These are phyloP conservation scores for Nothoprocta pentlandii DNA, from an alignment of 2,113 vertebrate species.

Conservation along the genomic window DNA sequence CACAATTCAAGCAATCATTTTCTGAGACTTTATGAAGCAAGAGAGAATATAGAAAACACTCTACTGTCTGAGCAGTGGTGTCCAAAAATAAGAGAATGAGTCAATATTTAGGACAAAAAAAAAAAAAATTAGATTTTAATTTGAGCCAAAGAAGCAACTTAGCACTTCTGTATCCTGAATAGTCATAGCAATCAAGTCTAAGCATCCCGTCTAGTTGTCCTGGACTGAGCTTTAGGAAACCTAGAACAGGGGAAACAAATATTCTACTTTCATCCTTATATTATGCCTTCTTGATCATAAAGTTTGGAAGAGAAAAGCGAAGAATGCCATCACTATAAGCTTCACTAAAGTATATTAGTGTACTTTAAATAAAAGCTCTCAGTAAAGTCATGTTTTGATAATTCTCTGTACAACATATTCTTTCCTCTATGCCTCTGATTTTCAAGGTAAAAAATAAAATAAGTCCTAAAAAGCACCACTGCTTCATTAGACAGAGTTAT, in stretches of 20 bases:
- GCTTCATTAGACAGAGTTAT: not conserved
- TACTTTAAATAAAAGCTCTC: not conserved
- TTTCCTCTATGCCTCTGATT: not conserved
- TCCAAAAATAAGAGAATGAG: not conserved
- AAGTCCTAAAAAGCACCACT: not conserved
- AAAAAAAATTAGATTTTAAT: not conserved
- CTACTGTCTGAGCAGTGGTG: not conserved
- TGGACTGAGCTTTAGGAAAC: not conserved
- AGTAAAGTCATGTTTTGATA: not conserved
- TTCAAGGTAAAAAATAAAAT: not conserved
- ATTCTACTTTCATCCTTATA: not conserved
- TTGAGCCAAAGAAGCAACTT: not conserved
- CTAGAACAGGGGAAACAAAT: accelerated
- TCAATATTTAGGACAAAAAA: not conserved
- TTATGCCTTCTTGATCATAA: not conserved
- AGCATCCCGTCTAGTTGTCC: not conserved
- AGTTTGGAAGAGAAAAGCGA: not conserved
- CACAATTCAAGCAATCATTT: accelerated
- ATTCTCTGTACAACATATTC: not conserved
- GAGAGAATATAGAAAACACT: not conserved
- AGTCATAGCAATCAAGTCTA: not conserved
- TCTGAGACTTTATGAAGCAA: not conserved
- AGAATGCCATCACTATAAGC: not conserved
- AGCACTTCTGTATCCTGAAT: not conserved
- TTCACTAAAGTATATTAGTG: not conserved